Conservation (phyloP, 2,888 invertebrate genomes). For the Hydroisotoma schaefferi region DNA sequence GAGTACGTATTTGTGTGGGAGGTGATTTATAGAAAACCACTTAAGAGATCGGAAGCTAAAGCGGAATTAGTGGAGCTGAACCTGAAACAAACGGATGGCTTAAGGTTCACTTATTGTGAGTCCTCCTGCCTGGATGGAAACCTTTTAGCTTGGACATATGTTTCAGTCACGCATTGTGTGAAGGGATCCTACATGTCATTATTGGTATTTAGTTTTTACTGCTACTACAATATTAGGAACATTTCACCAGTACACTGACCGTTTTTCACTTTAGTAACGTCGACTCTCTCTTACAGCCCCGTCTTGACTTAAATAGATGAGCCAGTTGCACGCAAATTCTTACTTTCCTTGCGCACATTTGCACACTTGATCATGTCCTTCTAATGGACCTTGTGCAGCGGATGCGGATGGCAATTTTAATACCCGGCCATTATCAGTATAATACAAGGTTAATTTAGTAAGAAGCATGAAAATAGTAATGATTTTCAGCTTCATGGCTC, state of each 20-base stretch:
- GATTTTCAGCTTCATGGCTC: too few relatives aligned
- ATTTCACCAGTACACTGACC: too few relatives aligned
- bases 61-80: slow-evolving; percentile 7
- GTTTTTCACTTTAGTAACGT: too few relatives aligned
- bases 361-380: too few relatives aligned
- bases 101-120: neutral
- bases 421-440: too few relatives aligned
- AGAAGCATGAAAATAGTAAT: too few relatives aligned
- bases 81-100: neutral
- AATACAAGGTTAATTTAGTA: too few relatives aligned
- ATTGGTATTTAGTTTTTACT: slow-evolving; percentile 4
- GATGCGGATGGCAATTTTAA: too few relatives aligned
- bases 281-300: neutral
- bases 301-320: neutral
- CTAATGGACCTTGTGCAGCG: too few relatives aligned
- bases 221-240: too few relatives aligned
- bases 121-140: neutral
- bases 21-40: slow-evolving; percentile 21
- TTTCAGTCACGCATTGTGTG: slow-evolving; percentile 11
- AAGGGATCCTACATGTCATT: neutral
- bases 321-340: neutral
- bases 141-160: slow-evolving; percentile 16
- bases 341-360: neutral
- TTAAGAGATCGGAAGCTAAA: slow-evolving; percentile 12
- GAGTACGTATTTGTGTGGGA: neutral